Percentiles rank a stretch among this genome's conserved stretches.
Conservation (phyloP, 2,888 invertebrate species). For the Leucophenga maculata region DNA sequence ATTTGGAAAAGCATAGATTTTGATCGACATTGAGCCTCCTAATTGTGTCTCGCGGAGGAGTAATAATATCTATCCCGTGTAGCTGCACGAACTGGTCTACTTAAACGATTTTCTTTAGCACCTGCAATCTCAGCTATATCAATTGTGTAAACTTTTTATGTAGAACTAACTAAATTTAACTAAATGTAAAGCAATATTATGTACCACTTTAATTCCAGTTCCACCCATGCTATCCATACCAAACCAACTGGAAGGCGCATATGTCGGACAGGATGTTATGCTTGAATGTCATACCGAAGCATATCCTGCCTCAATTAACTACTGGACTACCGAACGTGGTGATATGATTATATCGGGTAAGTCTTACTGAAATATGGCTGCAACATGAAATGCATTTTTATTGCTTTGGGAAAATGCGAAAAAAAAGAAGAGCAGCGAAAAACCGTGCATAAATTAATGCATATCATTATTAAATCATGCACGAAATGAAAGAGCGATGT, state of each 20-base stretch:
- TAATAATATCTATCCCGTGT: too few species aligned
- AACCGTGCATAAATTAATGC: constrained; percentile 13
- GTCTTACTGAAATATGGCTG: constrained; percentile 43
- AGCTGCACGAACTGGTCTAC: too few species aligned
- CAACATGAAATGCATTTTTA: background rate
- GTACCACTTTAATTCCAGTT: constrained; percentile 76
- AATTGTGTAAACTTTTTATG: too few species aligned
- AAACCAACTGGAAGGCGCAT: constrained; percentile 92
- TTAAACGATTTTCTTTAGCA: too few species aligned
- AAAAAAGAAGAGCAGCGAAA: background rate
- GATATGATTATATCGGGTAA: constrained; percentile 95
- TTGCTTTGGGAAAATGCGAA: background rate
- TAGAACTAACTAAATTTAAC: too few species aligned
- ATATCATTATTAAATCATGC: constrained; percentile 15
- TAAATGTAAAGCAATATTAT: too few species aligned
- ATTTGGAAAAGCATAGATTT: too few species aligned
- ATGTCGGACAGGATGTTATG: constrained; percentile 89
- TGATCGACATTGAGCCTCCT: too few species aligned
- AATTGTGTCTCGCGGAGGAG: too few species aligned
- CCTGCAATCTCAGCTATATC: too few species aligned
- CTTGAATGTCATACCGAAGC: constrained; percentile 93
- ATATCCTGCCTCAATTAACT: constrained; percentile 93
- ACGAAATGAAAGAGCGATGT: too few species aligned
- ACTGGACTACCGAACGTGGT: constrained; percentile 92
- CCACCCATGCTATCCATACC: constrained; percentile 95